Conservation (phyloP, 2,888 invertebrate species). For the Eurois occulta region DNA sequence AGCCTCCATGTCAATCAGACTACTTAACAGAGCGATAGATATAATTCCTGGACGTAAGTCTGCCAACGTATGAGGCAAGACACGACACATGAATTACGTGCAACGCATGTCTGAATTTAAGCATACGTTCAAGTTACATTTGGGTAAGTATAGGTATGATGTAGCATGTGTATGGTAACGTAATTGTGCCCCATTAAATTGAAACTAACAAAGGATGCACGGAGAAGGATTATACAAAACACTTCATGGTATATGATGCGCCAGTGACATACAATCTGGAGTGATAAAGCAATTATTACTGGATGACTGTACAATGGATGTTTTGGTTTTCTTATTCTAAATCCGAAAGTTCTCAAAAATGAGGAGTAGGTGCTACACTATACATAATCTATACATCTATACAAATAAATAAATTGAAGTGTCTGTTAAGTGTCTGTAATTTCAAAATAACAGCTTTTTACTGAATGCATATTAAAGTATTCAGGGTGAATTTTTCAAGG, state of each 20-base stretch:
- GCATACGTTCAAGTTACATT: conserved; percentile 4
- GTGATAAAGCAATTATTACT: neutral
- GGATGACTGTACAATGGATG: no score
- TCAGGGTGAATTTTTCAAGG: no score
- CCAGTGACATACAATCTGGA: neutral
- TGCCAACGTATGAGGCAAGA: conserved; percentile 22
- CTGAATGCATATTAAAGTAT: no score
- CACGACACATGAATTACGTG: conserved; percentile 33
- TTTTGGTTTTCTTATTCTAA: no score
- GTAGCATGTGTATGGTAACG: no score
- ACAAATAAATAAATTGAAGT: no score
- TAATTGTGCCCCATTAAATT: neutral
- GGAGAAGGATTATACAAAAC: neutral
- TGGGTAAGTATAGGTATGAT: neutral
- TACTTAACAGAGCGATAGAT: neutral
- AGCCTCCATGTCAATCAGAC: neutral
- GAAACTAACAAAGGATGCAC: neutral
- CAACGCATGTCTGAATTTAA: conserved; percentile 25
- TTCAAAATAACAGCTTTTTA: no score
- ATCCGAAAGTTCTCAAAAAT: no score
- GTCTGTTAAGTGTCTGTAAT: no score
- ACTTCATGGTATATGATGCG: neutral
- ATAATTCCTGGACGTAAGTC: conserved; percentile 21
- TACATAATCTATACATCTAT: no score
- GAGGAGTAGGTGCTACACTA: no score